Conservation (phyloP, 2,797 vertebrate species). For the Coilia nasus region DNA sequence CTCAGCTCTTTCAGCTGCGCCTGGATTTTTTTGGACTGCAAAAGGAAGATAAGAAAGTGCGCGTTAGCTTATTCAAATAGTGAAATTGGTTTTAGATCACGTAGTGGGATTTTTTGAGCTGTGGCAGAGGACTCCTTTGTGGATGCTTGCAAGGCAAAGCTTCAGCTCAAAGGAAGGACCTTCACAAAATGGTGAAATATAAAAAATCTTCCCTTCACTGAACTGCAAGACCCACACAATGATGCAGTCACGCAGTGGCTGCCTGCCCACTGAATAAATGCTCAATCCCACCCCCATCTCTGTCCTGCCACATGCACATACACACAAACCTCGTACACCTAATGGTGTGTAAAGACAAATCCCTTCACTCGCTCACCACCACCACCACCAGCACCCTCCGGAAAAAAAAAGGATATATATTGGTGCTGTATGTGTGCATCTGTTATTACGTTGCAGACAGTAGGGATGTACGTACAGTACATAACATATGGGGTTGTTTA, state of each 20-base stretch:
- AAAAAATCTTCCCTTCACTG: conserved; percentile 74
- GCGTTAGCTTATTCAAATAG: conserved; percentile 75
- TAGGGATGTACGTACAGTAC: background rate
- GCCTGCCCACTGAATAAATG: conserved; percentile 64
- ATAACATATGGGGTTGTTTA: background rate
- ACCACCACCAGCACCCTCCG: no score
- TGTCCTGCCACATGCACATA: conserved; percentile 40
- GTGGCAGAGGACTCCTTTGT: conserved; percentile 73
- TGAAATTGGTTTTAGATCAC: conserved; percentile 82
- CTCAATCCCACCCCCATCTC: conserved; percentile 62
- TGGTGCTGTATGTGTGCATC: background rate
- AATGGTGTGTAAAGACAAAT: background rate
- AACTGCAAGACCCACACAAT: conserved; percentile 72
- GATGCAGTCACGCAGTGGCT: conserved; percentile 67
- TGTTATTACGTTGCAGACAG: background rate
- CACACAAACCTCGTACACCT: conserved; percentile 28
- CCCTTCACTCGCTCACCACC: background rate
- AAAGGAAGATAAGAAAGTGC: conserved; percentile 77
- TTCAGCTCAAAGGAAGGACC: conserved; percentile 68
- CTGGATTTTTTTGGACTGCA: conserved; percentile 97
- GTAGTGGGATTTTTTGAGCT: conserved; percentile 71
- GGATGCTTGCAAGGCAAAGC: conserved; percentile 70
- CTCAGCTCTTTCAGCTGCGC: conserved; percentile 96
- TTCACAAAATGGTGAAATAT: conserved; percentile 70
- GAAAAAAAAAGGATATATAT: background rate